Evolutionary conservation across 2,797 vertebrate species (phyloP), one percentile per base, ranked within the genome.

Genomic region (Parauchenoglanis punctatus): DNA sequence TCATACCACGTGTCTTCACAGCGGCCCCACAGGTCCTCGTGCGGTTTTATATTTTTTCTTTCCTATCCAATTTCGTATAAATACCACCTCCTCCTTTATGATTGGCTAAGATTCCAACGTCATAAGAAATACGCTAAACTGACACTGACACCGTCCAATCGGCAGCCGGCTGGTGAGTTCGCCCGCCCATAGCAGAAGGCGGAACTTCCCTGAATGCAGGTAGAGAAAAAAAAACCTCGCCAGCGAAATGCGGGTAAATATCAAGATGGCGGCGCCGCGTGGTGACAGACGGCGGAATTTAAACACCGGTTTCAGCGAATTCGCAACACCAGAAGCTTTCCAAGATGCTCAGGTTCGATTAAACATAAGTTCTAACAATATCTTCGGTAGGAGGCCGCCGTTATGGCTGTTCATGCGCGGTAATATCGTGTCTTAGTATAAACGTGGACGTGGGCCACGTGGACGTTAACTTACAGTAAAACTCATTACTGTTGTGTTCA

Each of bases 231-330:
- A 49, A 49, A 49, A 49, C 0, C 49, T 46, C 7, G 20, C 12
- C 46, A 25, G 31, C 59, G 68, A 78, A 82, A 86, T 78, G 83
- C 25, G 58, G 63, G 49, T 59, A 89, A 91, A 90, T 91, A 85
- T 93, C 95, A 98, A 98, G 96, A 98, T 98, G 97, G 97, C 97
- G 96, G 94, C 95, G 94, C 96, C 93, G 96, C 96, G 96, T 96
- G 95, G 93, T 89, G 91, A 93, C 78, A 92, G 93, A 92, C 96
- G 96, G 91, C 94, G 90, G 86, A 68, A 85, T 91, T 91, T 95
- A 94, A 95, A 93, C 87, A 89, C 94, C 92, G 94, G 92, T 86
- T 93, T 89, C 73, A 76, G 85, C 88, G 93, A 89, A 61, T 91
- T 90, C 87, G 81, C 90, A 86, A 31, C 35, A 82, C 0, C 75